Evolutionary conservation across 2,797 vertebrate genomes (phyloP).

Genomic region (Ctenopoma kingsleyae): DNA sequence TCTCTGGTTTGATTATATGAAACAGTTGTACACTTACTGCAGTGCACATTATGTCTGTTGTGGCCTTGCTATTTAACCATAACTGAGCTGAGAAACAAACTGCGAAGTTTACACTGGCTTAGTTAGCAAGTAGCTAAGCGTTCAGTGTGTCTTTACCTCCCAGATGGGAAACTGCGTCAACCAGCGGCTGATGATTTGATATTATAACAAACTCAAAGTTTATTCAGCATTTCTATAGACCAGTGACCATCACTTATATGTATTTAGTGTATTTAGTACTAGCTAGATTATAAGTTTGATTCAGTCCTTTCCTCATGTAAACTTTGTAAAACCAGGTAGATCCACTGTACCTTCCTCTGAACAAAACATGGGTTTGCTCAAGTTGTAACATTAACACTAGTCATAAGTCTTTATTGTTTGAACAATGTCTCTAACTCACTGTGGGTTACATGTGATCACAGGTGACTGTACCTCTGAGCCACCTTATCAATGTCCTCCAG

Average conservation of each 20-base stretch:
- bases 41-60: no score
- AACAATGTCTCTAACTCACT: background rate
- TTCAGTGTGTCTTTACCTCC: conserved; percentile 15
- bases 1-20: background rate
- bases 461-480: conserved; percentile 96
- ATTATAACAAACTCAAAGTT: background rate
- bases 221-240: background rate
- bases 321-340: background rate
- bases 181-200: background rate
- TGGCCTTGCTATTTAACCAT: background rate
- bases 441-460: conserved; percentile 57
- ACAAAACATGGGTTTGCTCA: background rate
- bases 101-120: background rate
- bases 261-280: no score
- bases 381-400: no score
- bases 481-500: conserved; percentile 95
- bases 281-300: background rate
- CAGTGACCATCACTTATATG: background rate
- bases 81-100: background rate
- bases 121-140: background rate
- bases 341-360: background rate
- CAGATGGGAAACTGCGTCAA: conserved; percentile 41
- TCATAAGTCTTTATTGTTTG: background rate
- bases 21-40: background rate
- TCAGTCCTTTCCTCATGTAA: conserved; percentile 9